Conservation (phyloP, 2,113 vertebrate genomes). For the Fukomys damarensis region DNA sequence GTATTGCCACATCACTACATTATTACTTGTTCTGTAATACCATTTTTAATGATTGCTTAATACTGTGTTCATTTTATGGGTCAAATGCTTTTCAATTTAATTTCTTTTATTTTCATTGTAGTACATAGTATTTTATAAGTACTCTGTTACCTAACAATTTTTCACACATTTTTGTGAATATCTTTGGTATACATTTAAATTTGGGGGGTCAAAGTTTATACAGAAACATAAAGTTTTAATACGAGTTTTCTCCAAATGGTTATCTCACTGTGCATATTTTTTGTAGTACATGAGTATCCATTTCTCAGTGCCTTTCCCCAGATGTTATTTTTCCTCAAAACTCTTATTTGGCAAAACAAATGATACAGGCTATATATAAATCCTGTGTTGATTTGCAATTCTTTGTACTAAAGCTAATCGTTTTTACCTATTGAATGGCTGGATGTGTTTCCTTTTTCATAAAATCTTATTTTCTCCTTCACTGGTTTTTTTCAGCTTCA, state of each 20-base stretch:
- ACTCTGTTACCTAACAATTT: neutral
- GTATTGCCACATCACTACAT: neutral
- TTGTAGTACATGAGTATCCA: neutral
- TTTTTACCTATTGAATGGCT: neutral
- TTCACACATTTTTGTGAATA: constrained; percentile 21
- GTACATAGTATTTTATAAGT: neutral
- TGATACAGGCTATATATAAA: neutral
- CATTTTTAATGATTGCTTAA: neutral
- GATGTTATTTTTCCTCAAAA: neutral
- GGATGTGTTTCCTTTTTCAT: neutral
- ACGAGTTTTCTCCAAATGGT: neutral
- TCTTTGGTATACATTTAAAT: constrained; percentile 24
- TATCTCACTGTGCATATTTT: neutral
- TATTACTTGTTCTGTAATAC: neutral
- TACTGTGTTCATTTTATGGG: constrained; percentile 24
- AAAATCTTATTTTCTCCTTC: constrained; percentile 42
- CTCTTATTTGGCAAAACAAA: neutral
- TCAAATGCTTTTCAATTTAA: neutral
- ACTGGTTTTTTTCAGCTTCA: neutral
- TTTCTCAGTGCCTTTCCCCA: neutral
- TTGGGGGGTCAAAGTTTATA: neutral
- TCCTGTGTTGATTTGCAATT: neutral
- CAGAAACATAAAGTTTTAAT: constrained; percentile 4
- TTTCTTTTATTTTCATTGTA: neutral
- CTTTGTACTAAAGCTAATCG: neutral